These are phyloP conservation scores for Pampusana beccarii DNA, from an alignment of 2,113 vertebrate species.

Conservation along the genomic window DNA sequence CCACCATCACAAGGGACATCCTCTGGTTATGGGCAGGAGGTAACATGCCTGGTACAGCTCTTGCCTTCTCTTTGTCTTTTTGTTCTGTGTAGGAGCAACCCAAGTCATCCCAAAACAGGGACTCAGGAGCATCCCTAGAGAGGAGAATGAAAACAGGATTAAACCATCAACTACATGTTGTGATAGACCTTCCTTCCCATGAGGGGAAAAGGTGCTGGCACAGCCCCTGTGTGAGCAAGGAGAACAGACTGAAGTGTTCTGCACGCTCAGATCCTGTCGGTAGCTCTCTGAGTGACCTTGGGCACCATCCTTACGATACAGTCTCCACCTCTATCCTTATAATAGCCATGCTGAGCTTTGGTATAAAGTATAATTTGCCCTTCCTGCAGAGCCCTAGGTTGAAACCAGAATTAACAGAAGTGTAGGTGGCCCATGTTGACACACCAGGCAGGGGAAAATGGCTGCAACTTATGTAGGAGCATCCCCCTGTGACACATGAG, in stretches of 20 bases:
- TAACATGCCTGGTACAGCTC: neutral
- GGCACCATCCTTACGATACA: neutral
- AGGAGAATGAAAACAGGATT: neutral
- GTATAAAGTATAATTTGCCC: neutral
- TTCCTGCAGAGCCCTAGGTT: neutral
- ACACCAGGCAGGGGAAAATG: fast-evolving
- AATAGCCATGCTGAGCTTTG: fast-evolving
- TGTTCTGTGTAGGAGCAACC: neutral
- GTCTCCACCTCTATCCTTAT: neutral
- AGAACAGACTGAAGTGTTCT: neutral
- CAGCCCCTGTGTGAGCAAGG: neutral
- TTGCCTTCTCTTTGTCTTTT: neutral
- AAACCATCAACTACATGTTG: neutral
- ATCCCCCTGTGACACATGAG: fast-evolving
- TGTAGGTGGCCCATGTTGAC: neutral
- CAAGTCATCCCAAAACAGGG: neutral
- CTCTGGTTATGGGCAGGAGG: neutral
- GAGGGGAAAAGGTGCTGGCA: neutral
- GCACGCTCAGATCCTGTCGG: neutral
- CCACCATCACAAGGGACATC: neutral
- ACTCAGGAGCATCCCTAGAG: neutral
- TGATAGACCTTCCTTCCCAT: neutral
- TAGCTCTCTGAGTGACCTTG: neutral
- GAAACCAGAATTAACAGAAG: neutral
- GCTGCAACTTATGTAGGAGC: neutral